Evolutionary conservation across 2,888 invertebrate genomes (phyloP), one percentile per base, ranked within the genome.

Genomic region (Melieria crassipennis): DNA sequence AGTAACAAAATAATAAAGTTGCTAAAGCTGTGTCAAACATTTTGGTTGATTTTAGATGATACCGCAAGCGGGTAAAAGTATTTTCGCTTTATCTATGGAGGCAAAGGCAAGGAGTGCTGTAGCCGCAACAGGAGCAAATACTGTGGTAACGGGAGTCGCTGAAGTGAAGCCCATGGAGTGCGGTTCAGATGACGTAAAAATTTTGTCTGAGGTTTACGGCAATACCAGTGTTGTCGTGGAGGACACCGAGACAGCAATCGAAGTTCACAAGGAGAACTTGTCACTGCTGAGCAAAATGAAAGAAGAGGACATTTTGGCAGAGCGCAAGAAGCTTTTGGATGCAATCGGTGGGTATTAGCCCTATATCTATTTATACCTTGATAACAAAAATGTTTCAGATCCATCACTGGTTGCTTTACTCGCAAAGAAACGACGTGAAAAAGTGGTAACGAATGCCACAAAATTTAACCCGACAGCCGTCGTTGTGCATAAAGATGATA

Each of bases 221-320:
- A 65, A 71, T 11, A 64, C 67, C 60, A 83, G 82, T 69, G 65
- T 75, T n/a, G 75, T 85, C 62, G 87, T 80, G 10, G 75, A 90
- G 52, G 87, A 89, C 46, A 87, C 87, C 1, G 77, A 86, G 62
- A 89, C 90, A 67, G 89, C 89, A 1, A 81, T 82, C 57, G 87
- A 89, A 78, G 93, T 96, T 72, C 95, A 97, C 80, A 85, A 88
- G 75, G 92, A 94, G 85, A 97, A 96, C 86, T 61, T 92, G 0
- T 87, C 89, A 77, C 86, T 90, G 70, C 82, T 97, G 10, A 87
- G 88, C 56, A 85, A 89, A 80, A 92, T 97, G 93, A 89, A 90
- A 2, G 88, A 90, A 76, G 88, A 91, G 67, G 94, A 96, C 79
- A 95, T 97, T 78, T 79, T 93, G 13, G 89, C 89, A 67, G 95